Percentiles rank a stretch among this genome's conserved stretches.
Conservation (phyloP, 2,113 vertebrate genomes). For the Tylochromis polylepis region DNA sequence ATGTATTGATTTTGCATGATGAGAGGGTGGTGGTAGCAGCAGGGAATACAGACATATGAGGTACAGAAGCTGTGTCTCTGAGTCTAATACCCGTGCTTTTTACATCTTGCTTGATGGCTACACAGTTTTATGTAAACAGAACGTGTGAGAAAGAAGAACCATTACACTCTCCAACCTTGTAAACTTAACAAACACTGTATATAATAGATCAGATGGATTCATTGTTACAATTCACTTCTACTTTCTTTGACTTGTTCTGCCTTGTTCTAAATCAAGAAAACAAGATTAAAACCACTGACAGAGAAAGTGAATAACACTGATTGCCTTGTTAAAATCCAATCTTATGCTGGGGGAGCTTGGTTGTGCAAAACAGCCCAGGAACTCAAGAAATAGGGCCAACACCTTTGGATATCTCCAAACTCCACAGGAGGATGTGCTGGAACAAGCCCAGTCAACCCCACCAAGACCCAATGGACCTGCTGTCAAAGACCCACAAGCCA, state of each 20-base stretch:
- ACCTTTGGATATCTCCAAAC: background rate
- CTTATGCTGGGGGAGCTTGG: background rate
- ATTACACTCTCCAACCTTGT: background rate
- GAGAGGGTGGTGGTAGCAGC: background rate
- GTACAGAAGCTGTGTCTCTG: background rate
- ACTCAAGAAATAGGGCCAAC: background rate
- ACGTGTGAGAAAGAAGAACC: background rate
- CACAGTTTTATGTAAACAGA: background rate
- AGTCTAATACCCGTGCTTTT: background rate
- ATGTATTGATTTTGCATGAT: constrained; percentile 35
- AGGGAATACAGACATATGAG: background rate
- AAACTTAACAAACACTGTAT: background rate
- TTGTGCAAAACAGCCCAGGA: background rate
- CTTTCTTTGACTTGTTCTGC: background rate
- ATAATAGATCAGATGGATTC: background rate
- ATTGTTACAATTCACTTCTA: background rate
- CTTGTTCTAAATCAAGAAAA: background rate
- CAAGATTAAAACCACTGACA: background rate
- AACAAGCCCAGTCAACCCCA: background rate
- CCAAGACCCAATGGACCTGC: background rate
- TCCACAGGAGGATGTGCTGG: background rate
- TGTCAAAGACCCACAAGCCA: background rate
- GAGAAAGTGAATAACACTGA: background rate
- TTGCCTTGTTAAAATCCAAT: background rate
- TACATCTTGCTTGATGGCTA: background rate